Base-by-base conservation (phyloP, 2,888 invertebrate species). In the Xylota sylvarum region DNA sequence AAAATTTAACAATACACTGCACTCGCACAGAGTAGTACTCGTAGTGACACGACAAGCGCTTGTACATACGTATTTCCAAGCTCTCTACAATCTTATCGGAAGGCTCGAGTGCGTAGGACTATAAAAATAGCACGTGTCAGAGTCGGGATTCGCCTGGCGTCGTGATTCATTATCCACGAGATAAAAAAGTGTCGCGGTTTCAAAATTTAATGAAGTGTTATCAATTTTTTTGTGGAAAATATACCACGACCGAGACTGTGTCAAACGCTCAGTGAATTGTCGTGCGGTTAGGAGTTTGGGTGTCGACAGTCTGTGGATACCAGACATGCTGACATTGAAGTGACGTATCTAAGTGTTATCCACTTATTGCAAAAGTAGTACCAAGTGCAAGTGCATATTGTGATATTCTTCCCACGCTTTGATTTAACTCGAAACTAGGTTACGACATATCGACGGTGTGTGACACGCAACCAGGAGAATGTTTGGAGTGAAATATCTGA, bases 401-500 rank as follows among this genome's bases (percentile, higher is more conserved):
- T 78, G 77, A 67, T 78, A 5, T 32, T 30, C 30, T 78, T 78
- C 69, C 46, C 73, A 56, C 74, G 10, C 46, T 32, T 43, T 70
- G 40, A 60, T 65, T 55, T 65, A 48, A 40, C 40, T 70, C 37
- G 12, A 67, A 86, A 60, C 55, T 67, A 56, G 86, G 86, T 86
- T 77, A 76, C 23, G 43, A 50, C 9, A 50, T 52, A 32, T 7
- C 56, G 55, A 14, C 30, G 17, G 37, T 46, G 23, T 23, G 9
- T 19, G 52, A 9, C 32, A 23, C 37, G 70, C 70, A 35, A 43
- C 58, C 27, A 79, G 77, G 88, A 90, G 89, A 89, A 92, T 93
- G 92, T 88, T 91, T 88, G 89, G 89, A 88, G 90, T 91, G 84
- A 91, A 91, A 89, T 93, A 93, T 89, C 90, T 93, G 88, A 90